These are phyloP conservation scores for Aphelinus certus DNA, from an alignment of 1,140 invertebrate species.

Conservation along the genomic window DNA sequence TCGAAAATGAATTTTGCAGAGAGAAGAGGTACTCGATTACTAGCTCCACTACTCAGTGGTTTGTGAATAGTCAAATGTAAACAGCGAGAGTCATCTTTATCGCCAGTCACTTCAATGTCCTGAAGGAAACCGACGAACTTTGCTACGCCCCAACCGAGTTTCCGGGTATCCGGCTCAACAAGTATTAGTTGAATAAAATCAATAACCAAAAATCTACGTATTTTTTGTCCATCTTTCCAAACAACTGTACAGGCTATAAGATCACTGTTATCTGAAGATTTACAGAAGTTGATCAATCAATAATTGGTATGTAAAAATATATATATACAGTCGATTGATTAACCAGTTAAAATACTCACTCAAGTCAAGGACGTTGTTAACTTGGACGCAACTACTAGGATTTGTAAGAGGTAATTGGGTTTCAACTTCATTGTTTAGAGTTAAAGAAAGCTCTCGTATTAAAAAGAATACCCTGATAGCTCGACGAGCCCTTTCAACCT, in stretches of 20 bases:
- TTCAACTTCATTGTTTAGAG: slow-evolving; percentile 84
- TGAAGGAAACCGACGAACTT: slow-evolving; percentile 91
- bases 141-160: slow-evolving; percentile 95
- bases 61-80: slow-evolving; percentile 94
- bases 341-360: slow-evolving; percentile 72
- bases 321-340: slow-evolving; percentile 4
- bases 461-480: slow-evolving; percentile 96
- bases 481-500: slow-evolving; percentile 91
- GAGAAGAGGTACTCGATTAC: slow-evolving; percentile 80
- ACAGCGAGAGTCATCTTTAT: slow-evolving; percentile 96
- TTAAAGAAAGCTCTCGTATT: slow-evolving; percentile 84
- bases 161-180: slow-evolving; percentile 93
- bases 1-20: slow-evolving; percentile 97
- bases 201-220: slow-evolving; percentile 92
- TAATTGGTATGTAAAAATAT: not conserved
- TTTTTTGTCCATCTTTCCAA: slow-evolving; percentile 88
- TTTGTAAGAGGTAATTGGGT: slow-evolving; percentile 92
- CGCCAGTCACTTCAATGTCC: slow-evolving; percentile 84
- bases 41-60: slow-evolving; percentile 70
- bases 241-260: slow-evolving; percentile 95
- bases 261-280: slow-evolving; percentile 91
- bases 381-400: slow-evolving; percentile 87
- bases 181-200: slow-evolving; percentile 94
- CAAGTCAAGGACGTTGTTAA: slow-evolving; percentile 91
- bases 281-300: too few species aligned